phyloP scores from a whole-genome alignment of 2,113 vertebrate genomes.

The Trachemys scripta region DNA sequence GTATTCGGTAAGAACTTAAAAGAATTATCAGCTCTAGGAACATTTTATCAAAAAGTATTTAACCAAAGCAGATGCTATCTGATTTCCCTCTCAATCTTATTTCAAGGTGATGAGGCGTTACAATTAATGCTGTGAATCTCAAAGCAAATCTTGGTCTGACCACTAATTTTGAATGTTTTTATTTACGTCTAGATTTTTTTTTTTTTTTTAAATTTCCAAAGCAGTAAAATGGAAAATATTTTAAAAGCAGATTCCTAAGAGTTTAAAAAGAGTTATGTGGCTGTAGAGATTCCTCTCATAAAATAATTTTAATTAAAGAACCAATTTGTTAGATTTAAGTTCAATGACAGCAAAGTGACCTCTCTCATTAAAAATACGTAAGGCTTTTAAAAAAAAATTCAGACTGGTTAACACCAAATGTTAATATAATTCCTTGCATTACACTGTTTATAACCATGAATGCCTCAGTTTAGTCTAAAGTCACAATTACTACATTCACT shows the following conservation, averaged over 20 bases:
- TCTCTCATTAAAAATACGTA: conserved; percentile 6
- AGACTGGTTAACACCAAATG: conserved; percentile 52
- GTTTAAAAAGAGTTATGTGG: conserved; percentile 41
- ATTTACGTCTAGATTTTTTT: neutral
- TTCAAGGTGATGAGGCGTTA: neutral
- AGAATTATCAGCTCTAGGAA: conserved; percentile 55
- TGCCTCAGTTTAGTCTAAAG: conserved; percentile 58
- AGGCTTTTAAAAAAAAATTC: neutral
- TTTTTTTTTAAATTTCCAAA: conserved; percentile 8
- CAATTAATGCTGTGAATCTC: conserved; percentile 39
- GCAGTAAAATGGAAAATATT: conserved; percentile 59
- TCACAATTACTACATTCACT: conserved; percentile 61
- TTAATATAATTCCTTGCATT: conserved; percentile 30
- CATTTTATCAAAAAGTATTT: conserved; percentile 44
- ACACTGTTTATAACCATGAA: conserved; percentile 51
- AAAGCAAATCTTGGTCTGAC: conserved; percentile 19
- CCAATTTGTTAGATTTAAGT: conserved; percentile 7
- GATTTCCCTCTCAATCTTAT: neutral
- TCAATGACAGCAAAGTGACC: conserved; percentile 13
- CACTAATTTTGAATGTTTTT: conserved; percentile 19
- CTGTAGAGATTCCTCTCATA: conserved; percentile 26
- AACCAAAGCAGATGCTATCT: neutral
- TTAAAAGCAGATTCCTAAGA: conserved; percentile 56
- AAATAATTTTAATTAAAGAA: conserved; percentile 51
- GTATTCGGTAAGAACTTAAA: conserved; percentile 42